Percentiles rank a stretch among this genome's conserved stretches.
Conservation (phyloP, 2,113 vertebrate genomes). For the Zapus hudsonius region DNA sequence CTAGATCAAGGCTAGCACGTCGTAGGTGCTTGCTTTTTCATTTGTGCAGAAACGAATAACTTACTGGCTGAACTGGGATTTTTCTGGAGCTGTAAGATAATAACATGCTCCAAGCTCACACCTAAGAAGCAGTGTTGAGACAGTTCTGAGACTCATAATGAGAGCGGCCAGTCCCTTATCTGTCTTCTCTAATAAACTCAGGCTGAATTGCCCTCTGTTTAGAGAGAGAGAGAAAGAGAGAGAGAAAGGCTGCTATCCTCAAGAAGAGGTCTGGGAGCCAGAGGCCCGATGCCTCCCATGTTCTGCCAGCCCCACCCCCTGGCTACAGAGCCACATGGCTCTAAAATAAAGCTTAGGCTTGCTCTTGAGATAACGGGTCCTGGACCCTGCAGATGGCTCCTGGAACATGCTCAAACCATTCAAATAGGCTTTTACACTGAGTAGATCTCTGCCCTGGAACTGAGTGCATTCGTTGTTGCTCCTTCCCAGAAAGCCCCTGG, state of each 20-base stretch:
- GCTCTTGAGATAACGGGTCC: not conserved
- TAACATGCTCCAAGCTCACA: not conserved
- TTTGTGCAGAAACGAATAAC: not conserved
- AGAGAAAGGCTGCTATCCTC: not conserved
- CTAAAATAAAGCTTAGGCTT: not conserved
- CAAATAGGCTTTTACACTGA: not conserved
- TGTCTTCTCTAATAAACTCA: not conserved
- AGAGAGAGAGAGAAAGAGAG: not conserved
- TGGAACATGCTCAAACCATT: accelerated
- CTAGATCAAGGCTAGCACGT: not conserved
- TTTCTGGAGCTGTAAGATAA: not conserved
- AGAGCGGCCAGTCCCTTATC: no score
- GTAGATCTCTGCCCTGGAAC: accelerated
- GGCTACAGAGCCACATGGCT: not conserved
- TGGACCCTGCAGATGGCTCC: accelerated
- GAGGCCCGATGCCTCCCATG: accelerated
- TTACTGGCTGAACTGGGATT: not conserved
- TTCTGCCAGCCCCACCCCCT: accelerated
- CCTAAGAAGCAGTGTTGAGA: not conserved
- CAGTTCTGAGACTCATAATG: no score
- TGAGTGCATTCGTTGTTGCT: accelerated
- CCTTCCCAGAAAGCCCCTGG: not conserved
- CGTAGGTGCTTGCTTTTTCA: not conserved
- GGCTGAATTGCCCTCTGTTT: not conserved
- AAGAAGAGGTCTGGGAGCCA: not conserved